phyloP scores from a whole-genome alignment of 2,113 vertebrate genomes.

The Argyrosomus japonicus region DNA sequence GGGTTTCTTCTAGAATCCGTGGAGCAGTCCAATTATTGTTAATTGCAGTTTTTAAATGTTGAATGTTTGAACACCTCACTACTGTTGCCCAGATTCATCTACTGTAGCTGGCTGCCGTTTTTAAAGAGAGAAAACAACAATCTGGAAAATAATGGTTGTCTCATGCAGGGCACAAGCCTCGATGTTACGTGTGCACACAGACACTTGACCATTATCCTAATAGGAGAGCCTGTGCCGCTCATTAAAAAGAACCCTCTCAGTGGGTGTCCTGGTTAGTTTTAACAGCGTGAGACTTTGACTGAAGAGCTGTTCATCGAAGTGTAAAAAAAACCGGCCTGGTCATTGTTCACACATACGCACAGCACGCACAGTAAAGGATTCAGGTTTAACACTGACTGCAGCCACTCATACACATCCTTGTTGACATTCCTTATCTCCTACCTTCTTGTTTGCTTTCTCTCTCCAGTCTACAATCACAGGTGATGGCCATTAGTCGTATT shows the following conservation, averaged over 20 bases:
- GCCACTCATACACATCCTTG: slow-evolving; percentile 35
- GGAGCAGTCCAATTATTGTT: background rate
- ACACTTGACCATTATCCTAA: slow-evolving; percentile 24
- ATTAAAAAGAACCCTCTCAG: slow-evolving; percentile 44
- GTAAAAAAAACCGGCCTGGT: background rate
- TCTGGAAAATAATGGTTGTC: slow-evolving; percentile 1
- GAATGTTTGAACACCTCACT: background rate
- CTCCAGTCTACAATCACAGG: background rate
- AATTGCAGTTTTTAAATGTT: background rate
- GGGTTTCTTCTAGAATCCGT: background rate
- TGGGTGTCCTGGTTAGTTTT: slow-evolving; percentile 35
- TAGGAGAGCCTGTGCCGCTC: slow-evolving; percentile 8
- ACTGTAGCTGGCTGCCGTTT: background rate
- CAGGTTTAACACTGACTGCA: background rate
- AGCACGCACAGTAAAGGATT: no score
- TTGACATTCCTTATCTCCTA: slow-evolving; percentile 35
- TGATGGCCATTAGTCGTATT: background rate
- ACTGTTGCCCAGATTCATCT: background rate
- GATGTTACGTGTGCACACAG: background rate
- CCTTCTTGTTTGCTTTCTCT: slow-evolving; percentile 14
- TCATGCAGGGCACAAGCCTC: slow-evolving; percentile 8
- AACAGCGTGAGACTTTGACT: slow-evolving; percentile 26
- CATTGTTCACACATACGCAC: slow-evolving; percentile 7
- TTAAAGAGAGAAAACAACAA: background rate
- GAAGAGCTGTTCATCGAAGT: slow-evolving; percentile 28